These are phyloP conservation scores for Drosophila kuntzei DNA, from an alignment of 2,888 invertebrate genomes.

Conservation along the genomic window DNA sequence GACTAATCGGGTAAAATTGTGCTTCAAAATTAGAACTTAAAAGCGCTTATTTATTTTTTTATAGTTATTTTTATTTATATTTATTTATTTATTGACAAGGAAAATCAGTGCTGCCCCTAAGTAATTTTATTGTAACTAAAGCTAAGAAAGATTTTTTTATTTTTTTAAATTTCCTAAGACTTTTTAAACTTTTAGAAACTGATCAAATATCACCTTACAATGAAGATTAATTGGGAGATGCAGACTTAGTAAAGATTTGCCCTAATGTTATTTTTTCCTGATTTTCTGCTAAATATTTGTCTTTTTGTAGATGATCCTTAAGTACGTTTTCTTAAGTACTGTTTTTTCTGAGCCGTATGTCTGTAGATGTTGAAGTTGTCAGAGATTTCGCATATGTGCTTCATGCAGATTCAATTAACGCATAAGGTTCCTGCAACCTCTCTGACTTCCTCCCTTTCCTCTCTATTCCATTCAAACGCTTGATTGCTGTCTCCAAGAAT, in stretches of 20 bases:
- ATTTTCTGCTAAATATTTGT: background rate
- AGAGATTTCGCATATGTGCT: constrained; percentile 43
- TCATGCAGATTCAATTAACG: constrained; percentile 58
- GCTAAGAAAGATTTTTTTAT: too few species aligned
- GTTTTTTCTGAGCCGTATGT: background rate
- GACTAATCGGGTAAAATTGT: too few species aligned
- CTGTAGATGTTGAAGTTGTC: constrained; percentile 5
- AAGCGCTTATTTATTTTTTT: too few species aligned
- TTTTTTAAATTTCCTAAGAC: too few species aligned
- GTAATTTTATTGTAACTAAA: too few species aligned
- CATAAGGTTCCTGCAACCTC: constrained; percentile 29
- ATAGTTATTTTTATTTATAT: too few species aligned
- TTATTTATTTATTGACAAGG: too few species aligned
- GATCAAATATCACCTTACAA: background rate
- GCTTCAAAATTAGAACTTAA: too few species aligned
- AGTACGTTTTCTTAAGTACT: background rate
- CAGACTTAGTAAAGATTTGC: background rate
- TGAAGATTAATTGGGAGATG: background rate
- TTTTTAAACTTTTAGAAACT: too few species aligned
- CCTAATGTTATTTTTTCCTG: constrained; percentile 1
- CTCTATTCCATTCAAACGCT: constrained; percentile 8
- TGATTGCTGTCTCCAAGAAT: constrained; percentile 61
- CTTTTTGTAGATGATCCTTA: constrained; percentile 6
- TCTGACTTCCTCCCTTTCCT: background rate
- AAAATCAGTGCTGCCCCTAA: too few species aligned